Percentiles rank a stretch among this genome's conserved stretches.
phyloP scores from a whole-genome alignment of 2,113 vertebrate genomes.

The Polypterus bichir region DNA sequence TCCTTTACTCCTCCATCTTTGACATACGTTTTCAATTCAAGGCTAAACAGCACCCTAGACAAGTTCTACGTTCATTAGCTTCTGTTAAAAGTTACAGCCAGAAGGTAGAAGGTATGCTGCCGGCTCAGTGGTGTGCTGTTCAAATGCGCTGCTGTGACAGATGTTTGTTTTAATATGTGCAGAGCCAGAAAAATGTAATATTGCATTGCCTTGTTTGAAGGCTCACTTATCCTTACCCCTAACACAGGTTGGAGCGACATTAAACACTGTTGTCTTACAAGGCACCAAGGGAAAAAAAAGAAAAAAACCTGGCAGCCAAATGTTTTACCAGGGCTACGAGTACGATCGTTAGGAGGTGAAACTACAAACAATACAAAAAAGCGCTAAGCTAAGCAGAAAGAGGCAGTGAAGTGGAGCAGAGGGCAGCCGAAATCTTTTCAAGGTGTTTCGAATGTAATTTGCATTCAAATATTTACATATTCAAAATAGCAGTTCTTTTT shows the following conservation, averaged over 20 bases:
- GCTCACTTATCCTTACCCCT: slow-evolving; percentile 4
- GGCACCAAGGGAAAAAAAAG: slow-evolving; percentile 9
- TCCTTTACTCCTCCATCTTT: no score
- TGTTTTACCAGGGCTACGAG: slow-evolving; percentile 29
- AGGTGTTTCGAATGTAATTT: slow-evolving; percentile 28
- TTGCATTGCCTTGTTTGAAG: background rate
- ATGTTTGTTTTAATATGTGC: slow-evolving; percentile 13
- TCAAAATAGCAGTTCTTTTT: no score
- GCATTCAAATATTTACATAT: no score
- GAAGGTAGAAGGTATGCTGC: no score
- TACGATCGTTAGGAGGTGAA: slow-evolving; percentile 23
- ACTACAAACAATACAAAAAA: slow-evolving; percentile 22
- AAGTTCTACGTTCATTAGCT: no score
- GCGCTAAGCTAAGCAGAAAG: slow-evolving; percentile 32
- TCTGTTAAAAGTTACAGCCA: no score
- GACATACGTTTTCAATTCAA: no score
- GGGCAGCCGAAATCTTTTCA: slow-evolving; percentile 33
- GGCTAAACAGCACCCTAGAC: no score
- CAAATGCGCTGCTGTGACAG: no score
- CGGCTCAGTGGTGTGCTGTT: no score
- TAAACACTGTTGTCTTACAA: background rate
- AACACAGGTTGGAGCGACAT: slow-evolving; percentile 6
- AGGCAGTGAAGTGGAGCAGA: slow-evolving; percentile 24
- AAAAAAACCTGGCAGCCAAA: slow-evolving; percentile 38
- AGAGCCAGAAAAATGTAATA: slow-evolving; percentile 1